Evolutionary conservation across 2,888 invertebrate genomes (phyloP).

Genomic region (Acronicta psi): DNA sequence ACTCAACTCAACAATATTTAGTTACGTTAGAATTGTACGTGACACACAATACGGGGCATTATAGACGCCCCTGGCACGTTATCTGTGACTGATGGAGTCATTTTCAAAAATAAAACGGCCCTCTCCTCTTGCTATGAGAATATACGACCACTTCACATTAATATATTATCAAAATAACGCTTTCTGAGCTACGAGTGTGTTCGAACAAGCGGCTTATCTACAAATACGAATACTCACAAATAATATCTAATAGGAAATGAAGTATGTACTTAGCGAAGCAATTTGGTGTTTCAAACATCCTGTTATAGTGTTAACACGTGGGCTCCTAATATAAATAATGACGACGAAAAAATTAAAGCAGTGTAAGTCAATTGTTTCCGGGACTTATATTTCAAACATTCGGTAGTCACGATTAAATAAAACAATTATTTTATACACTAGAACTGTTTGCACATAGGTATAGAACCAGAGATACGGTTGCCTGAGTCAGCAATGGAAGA

Average conservation of each 20-base stretch:
- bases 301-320: constrained; percentile 83
- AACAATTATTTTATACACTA: constrained; percentile 31
- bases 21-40: constrained; percentile 75
- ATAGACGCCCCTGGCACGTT: constrained; percentile 76
- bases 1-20: constrained; percentile 76
- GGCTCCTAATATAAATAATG: constrained; percentile 80
- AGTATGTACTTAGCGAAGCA: constrained; percentile 78
- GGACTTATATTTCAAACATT: constrained; percentile 55
- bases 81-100: constrained; percentile 86
- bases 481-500: constrained; percentile 45
- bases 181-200: constrained; percentile 68
- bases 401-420: constrained; percentile 35
- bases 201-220: constrained; percentile 74
- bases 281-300: constrained; percentile 85
- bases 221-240: constrained; percentile 75
- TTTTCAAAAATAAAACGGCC: constrained; percentile 87
- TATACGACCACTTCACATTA: constrained; percentile 81
- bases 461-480: constrained; percentile 17
- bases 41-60: constrained; percentile 77
- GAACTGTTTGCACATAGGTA: constrained; percentile 22
- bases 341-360: constrained; percentile 73
- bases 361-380: constrained; percentile 76
- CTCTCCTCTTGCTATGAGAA: constrained; percentile 75
- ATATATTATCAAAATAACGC: constrained; percentile 84
- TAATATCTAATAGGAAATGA: constrained; percentile 84